Evolutionary conservation across 2,113 vertebrate genomes (phyloP), one percentile per base, ranked within the genome.

Genomic region (Ictidomys tridecemlineatus): DNA sequence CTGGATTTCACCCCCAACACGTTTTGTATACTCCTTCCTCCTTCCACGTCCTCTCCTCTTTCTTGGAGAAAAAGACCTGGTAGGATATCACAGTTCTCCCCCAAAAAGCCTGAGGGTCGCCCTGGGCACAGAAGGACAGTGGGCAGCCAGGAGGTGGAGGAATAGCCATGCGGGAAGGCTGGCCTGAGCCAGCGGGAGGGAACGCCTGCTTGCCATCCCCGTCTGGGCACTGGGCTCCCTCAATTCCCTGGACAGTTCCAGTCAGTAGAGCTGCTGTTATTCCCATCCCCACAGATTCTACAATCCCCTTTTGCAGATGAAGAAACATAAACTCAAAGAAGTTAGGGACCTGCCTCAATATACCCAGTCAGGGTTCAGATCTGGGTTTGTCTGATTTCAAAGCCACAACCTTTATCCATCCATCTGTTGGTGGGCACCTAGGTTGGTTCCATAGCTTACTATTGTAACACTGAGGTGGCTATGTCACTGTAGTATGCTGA

Each of bases 141-240:
- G 4, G 45, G n/a, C 48, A 58, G 78, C 5, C 1, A 10, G 39
- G 0, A 1, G 22, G 22, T 0, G 4, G 67, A 24, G 1, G 39
- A 63, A 28, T 2, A 39, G 18, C n/a, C 30, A 32, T 0, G 0
- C 37, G 0, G 34, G 61, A 11, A 24, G 32, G 12, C 3, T 14
- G 16, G 32, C 0, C 8, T 4, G 63, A 37, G 45, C 34, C 11
- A 70, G 78, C 6, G 1, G 0, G 1, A 11, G 51, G 0, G 13
- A 30, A 10, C 0, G 0, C 17, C 20, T 4, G 42, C 4, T 30
- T 0, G 2, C 30, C 1, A 37, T 67, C 48, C 26, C 8, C 0
- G 5, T 51, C 63, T 4, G 4, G 8, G 8, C 7, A 0, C 20
- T 73, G 37, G 17, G 8, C 4, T 39, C 45, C 34, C 8, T 22